Percentiles rank a stretch among this genome's conserved stretches.
Evolutionary conservation across 2,888 invertebrate genomes (phyloP).

Genomic region (Drosophila rubida): DNA sequence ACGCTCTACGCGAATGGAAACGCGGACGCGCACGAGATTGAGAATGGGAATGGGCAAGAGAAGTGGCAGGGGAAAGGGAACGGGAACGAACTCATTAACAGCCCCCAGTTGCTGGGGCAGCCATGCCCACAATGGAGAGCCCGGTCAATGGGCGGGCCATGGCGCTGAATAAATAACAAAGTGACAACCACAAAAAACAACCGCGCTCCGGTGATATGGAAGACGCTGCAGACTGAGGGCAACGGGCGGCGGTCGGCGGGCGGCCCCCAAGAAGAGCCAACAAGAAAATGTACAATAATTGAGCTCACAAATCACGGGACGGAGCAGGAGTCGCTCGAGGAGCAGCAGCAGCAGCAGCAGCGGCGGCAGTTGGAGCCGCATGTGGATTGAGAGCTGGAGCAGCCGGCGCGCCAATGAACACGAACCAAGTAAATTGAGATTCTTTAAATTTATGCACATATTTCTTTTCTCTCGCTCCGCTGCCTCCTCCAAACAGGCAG

Average conservation of each 20-base stretch:
- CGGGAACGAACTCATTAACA: slow-evolving; percentile 75
- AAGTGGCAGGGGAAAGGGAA: slow-evolving; percentile 15
- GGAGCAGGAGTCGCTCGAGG: slow-evolving; percentile 46
- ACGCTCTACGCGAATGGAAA: slow-evolving; percentile 23
- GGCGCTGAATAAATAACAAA: slow-evolving; percentile 80
- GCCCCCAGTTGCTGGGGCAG: slow-evolving; percentile 30
- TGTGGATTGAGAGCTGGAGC: slow-evolving; percentile 36
- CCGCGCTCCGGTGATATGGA: slow-evolving; percentile 58
- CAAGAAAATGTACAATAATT: slow-evolving; percentile 74
- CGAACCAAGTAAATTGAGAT: slow-evolving; percentile 77
- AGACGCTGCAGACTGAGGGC: slow-evolving; percentile 12
- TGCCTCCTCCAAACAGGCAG: slow-evolving; percentile 37
- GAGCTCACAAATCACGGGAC: slow-evolving; percentile 78
- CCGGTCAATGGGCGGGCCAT: slow-evolving; percentile 62
- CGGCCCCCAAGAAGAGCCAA: slow-evolving; percentile 14
- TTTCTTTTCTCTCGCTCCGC: no score
- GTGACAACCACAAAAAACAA: slow-evolving; percentile 81
- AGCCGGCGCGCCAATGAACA: slow-evolving; percentile 67
- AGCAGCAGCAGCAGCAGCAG: no score
- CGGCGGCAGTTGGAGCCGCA: slow-evolving; percentile 20
- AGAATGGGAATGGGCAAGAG: slow-evolving; percentile 63
- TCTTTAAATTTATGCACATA: slow-evolving; percentile 81
- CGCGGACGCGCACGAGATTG: slow-evolving; percentile 37
- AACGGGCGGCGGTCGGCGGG: no score
- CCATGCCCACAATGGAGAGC: slow-evolving; percentile 40